phyloP scores from a whole-genome alignment of 2,888 invertebrate genomes.

The Euproctis similis region DNA sequence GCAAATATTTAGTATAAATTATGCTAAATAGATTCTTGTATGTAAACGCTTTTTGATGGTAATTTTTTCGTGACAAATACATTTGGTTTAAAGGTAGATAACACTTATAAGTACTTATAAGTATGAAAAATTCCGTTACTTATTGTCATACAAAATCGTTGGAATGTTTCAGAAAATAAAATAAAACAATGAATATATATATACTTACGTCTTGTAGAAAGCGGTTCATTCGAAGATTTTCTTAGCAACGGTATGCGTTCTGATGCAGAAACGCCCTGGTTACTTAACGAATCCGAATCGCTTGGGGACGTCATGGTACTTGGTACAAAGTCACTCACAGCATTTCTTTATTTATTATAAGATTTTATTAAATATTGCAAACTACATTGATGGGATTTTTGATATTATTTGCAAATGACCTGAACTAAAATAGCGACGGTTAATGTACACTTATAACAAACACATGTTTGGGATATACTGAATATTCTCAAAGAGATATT shows the following conservation, averaged over 20 bases:
- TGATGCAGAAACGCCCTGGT: conserved; percentile 29
- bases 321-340: conserved; percentile 32
- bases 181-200: conserved; percentile 22
- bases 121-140: conserved; percentile 1
- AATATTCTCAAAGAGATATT: conserved; percentile 11
- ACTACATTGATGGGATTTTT: no score
- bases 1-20: no score
- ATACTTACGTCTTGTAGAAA: conserved; percentile 19
- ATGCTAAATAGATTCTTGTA: no score
- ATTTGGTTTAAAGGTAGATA: no score
- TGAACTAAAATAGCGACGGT: no score
- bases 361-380: no score
- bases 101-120: background rate
- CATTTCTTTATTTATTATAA: no score
- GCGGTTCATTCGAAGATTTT: conserved; percentile 22
- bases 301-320: conserved; percentile 25
- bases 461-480: conserved; percentile 18
- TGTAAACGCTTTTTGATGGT: no score
- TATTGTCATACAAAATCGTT: conserved; percentile 11
- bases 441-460: conserved; percentile 7
- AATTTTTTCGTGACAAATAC: no score
- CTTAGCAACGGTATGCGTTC: conserved; percentile 52
- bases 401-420: no score
- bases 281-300: conserved; percentile 30
- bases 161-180: conserved; percentile 20